phyloP scores from a whole-genome alignment of 2,888 invertebrate species.

The Tubulanus polymorphus region DNA sequence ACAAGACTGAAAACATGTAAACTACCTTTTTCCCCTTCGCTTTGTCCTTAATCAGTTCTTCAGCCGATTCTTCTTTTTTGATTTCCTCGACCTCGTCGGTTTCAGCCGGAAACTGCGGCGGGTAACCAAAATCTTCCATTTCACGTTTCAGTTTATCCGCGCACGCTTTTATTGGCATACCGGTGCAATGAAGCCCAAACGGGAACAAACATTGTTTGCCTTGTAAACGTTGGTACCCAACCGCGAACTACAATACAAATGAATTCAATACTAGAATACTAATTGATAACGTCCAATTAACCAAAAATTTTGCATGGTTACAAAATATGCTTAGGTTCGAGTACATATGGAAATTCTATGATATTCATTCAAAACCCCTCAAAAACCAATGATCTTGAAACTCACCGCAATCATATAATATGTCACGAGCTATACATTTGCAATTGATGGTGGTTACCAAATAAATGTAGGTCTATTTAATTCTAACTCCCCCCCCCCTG shows the following conservation, averaged over 20 bases:
- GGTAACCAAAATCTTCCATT: slow-evolving; percentile 85
- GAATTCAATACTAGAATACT: not conserved
- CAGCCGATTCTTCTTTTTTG: slow-evolving; percentile 54
- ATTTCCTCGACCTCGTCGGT: slow-evolving; percentile 55
- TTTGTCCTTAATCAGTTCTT: slow-evolving; percentile 70
- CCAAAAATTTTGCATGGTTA: too few species aligned
- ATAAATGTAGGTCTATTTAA: too few species aligned
- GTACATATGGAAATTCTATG: too few species aligned
- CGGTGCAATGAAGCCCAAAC: slow-evolving; percentile 98
- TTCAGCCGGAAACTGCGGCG: slow-evolving; percentile 76
- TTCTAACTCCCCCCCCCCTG: too few species aligned
- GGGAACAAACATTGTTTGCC: slow-evolving; percentile 91
- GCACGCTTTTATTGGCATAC: slow-evolving; percentile 99
- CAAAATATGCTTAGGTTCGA: too few species aligned
- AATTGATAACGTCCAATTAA: not conserved
- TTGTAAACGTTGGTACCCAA: slow-evolving; percentile 84
- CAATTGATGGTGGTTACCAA: too few species aligned
- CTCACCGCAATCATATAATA: too few species aligned
- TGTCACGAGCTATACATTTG: too few species aligned
- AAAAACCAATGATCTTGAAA: too few species aligned
- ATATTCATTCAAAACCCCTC: too few species aligned
- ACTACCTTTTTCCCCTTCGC: slow-evolving; percentile 82
- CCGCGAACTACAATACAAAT: slow-evolving; percentile 68
- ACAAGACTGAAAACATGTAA: too few species aligned
- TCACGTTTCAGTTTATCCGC: slow-evolving; percentile 95